Evolutionary conservation across 2,113 vertebrate species (phyloP).

Genomic region (Mesocricetus auratus): DNA sequence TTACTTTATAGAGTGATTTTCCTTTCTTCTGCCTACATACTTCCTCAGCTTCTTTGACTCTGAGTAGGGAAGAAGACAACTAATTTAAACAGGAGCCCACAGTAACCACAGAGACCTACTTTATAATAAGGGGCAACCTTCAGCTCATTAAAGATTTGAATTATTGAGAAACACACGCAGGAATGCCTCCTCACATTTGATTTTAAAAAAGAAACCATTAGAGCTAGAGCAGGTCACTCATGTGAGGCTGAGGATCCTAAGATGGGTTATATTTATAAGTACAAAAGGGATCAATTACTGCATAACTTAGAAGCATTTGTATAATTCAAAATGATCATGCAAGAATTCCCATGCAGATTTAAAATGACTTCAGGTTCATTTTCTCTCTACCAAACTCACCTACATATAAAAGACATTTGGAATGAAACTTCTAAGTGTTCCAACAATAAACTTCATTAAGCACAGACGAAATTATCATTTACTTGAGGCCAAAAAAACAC

Average conservation of each 20-base stretch:
- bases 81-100: neutral
- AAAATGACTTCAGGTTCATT: neutral
- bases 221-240: neutral
- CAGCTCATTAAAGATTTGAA: neutral
- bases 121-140: neutral
- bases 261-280: neutral
- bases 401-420: neutral
- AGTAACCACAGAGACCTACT: neutral
- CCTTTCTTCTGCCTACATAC: constrained; percentile 95
- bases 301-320: neutral
- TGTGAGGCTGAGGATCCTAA: too few relatives aligned
- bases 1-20: constrained; percentile 95
- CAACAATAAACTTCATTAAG: neutral
- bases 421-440: neutral
- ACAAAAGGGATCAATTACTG: neutral
- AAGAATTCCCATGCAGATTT: neutral
- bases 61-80: constrained; percentile 80
- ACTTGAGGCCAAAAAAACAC: neutral
- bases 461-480: neutral
- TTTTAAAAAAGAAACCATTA: neutral
- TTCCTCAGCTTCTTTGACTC: constrained; percentile 96
- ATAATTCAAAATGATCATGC: neutral
- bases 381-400: neutral
- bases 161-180: neutral
- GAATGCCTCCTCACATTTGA: neutral